Evolutionary conservation across 1,140 invertebrate species (phyloP).

Genomic region (Micrasema minimum): DNA sequence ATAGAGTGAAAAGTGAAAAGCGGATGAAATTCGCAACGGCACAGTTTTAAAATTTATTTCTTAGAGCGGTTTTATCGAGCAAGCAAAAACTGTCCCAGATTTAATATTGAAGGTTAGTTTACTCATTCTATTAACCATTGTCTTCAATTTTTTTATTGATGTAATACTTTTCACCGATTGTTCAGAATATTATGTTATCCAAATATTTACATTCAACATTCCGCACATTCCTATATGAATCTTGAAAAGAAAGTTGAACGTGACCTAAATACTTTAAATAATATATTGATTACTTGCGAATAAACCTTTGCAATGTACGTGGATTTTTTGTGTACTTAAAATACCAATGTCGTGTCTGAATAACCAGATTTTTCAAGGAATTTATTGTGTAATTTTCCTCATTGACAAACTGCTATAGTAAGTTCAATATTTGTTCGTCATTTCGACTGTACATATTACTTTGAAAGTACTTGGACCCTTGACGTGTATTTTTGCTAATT

Average conservation of each 20-base stretch:
- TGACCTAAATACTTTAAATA: background rate
- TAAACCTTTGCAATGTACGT: background rate
- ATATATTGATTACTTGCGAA: background rate
- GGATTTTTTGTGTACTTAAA: background rate
- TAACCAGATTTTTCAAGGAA: too few relatives aligned
- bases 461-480: too few relatives aligned
- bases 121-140: background rate
- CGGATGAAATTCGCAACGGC: background rate
- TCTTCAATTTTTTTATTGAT: background rate
- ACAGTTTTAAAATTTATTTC: background rate
- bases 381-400: background rate
- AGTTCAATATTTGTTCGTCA: background rate
- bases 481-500: too few relatives aligned
- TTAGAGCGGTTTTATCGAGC: background rate
- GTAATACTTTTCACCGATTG: background rate
- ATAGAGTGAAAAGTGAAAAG: background rate
- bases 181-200: background rate
- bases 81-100: background rate
- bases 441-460: too few relatives aligned
- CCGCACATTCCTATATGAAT: constrained; percentile 6
- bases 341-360: too few relatives aligned
- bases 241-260: background rate
- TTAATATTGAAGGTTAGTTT: background rate
- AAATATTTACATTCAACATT: constrained; percentile 4
- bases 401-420: background rate